Evolutionary conservation across 2,797 vertebrate species (phyloP).

Genomic region (Sylvia borin): DNA sequence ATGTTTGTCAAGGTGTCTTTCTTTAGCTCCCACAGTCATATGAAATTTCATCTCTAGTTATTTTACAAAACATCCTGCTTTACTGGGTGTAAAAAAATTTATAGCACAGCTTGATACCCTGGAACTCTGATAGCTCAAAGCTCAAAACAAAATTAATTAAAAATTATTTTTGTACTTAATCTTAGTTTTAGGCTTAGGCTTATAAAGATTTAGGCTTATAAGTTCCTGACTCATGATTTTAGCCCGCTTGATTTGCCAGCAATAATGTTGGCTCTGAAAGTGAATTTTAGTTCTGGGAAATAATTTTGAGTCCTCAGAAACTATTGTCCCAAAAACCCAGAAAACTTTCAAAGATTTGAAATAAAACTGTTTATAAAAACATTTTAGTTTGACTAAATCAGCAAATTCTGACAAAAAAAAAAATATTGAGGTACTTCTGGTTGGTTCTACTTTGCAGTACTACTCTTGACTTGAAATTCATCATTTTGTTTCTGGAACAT

Average conservation of each 20-base stretch:
- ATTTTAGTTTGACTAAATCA: neutral
- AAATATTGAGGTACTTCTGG: neutral
- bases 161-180: neutral
- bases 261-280: neutral
- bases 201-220: neutral
- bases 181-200: neutral
- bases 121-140: neutral
- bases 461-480: neutral
- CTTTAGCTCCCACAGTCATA: neutral
- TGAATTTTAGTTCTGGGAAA: neutral
- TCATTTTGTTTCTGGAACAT: neutral
- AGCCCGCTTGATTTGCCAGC: neutral
- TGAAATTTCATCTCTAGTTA: slow-evolving; percentile 11
- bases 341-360: neutral
- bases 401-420: neutral
- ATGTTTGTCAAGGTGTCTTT: neutral
- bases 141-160: neutral
- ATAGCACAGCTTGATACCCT: neutral
- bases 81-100: neutral
- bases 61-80: slow-evolving; percentile 13
- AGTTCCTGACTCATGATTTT: neutral
- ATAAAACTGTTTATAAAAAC: neutral
- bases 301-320: neutral
- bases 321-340: neutral
- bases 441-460: neutral